Conservation (phyloP, 2,888 invertebrate genomes). For the Drosophila lacicola region DNA sequence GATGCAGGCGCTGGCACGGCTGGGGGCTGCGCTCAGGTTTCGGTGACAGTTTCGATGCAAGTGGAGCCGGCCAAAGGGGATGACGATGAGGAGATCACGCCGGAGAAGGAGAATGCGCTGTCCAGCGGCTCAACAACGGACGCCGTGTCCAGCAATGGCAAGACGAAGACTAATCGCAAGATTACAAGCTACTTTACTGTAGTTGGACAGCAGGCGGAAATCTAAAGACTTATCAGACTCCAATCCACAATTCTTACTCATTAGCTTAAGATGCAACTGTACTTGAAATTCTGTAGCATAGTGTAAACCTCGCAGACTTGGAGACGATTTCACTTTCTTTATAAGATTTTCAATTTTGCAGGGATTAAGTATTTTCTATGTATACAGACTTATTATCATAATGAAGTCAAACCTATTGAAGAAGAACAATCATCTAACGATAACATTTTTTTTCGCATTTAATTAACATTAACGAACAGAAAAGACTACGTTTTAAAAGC, state of each 20-base stretch:
- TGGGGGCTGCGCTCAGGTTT: constrained; percentile 54
- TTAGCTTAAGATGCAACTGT: constrained; percentile 68
- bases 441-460: constrained; percentile 41
- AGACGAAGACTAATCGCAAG: constrained; percentile 73
- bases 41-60: constrained; percentile 82
- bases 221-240: constrained; percentile 73
- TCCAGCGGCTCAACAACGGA: constrained; percentile 43
- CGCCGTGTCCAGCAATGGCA: constrained; percentile 49
- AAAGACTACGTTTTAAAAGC: constrained; percentile 78
- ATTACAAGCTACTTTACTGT: constrained; percentile 82
- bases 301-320: constrained; percentile 66
- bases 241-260: constrained; percentile 64
- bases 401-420: constrained; percentile 13
- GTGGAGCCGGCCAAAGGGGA: constrained; percentile 61
- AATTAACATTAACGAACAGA: constrained; percentile 53
- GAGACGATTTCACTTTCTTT: constrained; percentile 39
- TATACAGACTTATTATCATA: constrained; percentile 36
- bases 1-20: constrained; percentile 50
- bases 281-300: constrained; percentile 63
- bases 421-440: constrained; percentile 13
- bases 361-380: constrained; percentile 75
- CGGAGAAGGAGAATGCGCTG: constrained; percentile 69
- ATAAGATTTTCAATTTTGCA: constrained; percentile 63
- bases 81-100: constrained; percentile 60
- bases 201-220: constrained; percentile 80